Base-by-base conservation (phyloP, 2,113 vertebrate genomes). In the Sorex araneus region DNA sequence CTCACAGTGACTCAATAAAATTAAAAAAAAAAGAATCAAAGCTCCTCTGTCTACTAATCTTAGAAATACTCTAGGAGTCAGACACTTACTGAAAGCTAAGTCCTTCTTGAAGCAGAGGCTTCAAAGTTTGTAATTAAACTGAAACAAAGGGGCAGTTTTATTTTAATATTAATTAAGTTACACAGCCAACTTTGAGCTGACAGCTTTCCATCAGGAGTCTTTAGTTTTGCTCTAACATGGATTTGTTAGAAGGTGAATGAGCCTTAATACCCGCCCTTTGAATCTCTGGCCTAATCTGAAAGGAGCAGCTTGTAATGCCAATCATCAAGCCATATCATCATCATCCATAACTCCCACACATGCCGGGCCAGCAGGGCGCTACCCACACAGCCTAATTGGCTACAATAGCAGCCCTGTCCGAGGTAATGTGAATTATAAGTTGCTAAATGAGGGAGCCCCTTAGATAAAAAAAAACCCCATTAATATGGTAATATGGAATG, bases 111-210 rank as follows among this genome's bases (percentile, higher is more conserved):
- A 75, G 93, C 57, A 30, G 86, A 96, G 73, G 25, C 54, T 77
- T 79, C 34, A 73, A 77, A 66, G 54, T 43, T 27, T 83, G 91
- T 75, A 79, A 84, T 77, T 90, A 87, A 40, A 67, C n/a, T 45
- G 64, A 85, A 91, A 64, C 92, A 97, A 90, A 66, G 64, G 75
- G n/a, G 63, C 7, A 63, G 91, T 92, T 94, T 96, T 92, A 93
- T 95, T 88, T 95, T 83, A 92, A 23, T 60, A 60, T 60, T 60
- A 95, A 96, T 85, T 93, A 94, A 94, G 82, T 90, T 91, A 94
- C 84, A 54, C 12, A 69, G 87, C 84, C 67, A 77, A 84, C 92
- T 90, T 80, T 54, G 90, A 73, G 88, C 84, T 64, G 92, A 9
- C 1, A 0, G 85, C 36, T 83, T 79, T 67, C 34, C 15, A 67